Evolutionary conservation across 2,113 vertebrate genomes (phyloP).

Genomic region (Myxocyprinus asiaticus): DNA sequence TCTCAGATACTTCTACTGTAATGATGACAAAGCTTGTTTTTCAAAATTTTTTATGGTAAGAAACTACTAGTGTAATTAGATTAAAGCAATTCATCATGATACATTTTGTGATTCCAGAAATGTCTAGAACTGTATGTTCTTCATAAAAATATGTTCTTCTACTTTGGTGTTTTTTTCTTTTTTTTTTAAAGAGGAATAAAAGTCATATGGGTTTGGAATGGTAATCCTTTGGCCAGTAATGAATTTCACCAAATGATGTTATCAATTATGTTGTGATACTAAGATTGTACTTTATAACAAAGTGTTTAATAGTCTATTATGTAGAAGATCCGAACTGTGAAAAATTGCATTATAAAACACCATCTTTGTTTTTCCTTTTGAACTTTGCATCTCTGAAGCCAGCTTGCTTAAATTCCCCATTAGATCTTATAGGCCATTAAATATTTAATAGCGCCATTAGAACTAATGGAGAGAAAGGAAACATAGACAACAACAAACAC

Average conservation of each 20-base stretch:
- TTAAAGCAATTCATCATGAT: too few species aligned
- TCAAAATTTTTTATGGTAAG: too few species aligned
- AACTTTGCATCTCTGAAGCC: neutral
- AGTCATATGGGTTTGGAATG: neutral
- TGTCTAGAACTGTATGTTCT: too few species aligned
- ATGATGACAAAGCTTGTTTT: too few species aligned
- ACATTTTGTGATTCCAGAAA: too few species aligned
- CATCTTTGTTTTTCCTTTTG: constrained; percentile 9
- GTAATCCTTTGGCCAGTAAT: neutral
- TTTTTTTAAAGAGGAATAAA: too few species aligned
- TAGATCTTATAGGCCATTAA: constrained; percentile 62
- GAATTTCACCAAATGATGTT: neutral
- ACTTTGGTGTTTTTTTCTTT: too few species aligned
- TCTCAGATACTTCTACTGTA: too few species aligned
- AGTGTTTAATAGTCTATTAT: neutral
- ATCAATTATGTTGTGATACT: neutral
- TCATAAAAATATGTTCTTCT: too few species aligned
- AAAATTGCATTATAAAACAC: neutral
- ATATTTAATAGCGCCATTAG: constrained; percentile 73
- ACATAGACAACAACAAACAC: neutral
- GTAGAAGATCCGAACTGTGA: neutral
- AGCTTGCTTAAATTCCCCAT: constrained; percentile 28
- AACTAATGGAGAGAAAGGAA: constrained; percentile 57
- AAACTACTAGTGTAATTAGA: too few species aligned
- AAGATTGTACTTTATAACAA: neutral